Percentiles rank a stretch among this genome's conserved stretches.
phyloP scores from a whole-genome alignment of 1,140 invertebrate species.

The Pachypeltis micranthus region DNA sequence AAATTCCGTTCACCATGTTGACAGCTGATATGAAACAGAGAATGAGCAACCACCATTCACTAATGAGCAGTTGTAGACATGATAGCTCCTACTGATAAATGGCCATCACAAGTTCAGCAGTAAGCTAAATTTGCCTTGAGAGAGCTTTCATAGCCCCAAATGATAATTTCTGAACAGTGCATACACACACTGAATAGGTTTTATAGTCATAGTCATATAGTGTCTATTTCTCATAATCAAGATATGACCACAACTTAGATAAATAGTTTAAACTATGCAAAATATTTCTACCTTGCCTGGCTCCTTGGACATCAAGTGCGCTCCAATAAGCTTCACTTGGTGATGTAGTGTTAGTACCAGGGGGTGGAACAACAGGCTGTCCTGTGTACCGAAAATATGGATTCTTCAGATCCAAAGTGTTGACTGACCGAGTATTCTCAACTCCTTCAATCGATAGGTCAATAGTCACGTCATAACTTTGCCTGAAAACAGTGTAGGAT shows the following conservation, averaged over 20 bases:
- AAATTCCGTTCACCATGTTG: constrained; percentile 69
- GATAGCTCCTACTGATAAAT: no score
- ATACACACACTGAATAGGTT: no score
- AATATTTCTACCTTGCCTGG: constrained; percentile 46
- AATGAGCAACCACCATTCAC: neutral
- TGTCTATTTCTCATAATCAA: no score
- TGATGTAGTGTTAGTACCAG: constrained; percentile 75
- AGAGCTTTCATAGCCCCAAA: no score
- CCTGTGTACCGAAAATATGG: constrained; percentile 94
- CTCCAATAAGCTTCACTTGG: constrained; percentile 87
- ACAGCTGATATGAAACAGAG: constrained; percentile 40
- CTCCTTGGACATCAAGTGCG: constrained; percentile 63
- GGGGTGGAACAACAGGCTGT: constrained; percentile 73
- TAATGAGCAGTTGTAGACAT: no score
- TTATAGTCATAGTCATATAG: no score
- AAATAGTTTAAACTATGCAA: no score
- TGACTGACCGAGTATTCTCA: constrained; percentile 59
- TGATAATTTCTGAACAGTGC: no score
- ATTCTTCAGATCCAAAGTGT: constrained; percentile 95
- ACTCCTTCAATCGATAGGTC: constrained; percentile 83
- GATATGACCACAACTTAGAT: no score
- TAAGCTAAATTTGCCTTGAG: no score
- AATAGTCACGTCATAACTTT: constrained; percentile 99
- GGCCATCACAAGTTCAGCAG: no score
- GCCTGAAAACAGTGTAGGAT: no score